Conservation (phyloP, 2,888 invertebrate genomes). For the Drosophila lacicola region DNA sequence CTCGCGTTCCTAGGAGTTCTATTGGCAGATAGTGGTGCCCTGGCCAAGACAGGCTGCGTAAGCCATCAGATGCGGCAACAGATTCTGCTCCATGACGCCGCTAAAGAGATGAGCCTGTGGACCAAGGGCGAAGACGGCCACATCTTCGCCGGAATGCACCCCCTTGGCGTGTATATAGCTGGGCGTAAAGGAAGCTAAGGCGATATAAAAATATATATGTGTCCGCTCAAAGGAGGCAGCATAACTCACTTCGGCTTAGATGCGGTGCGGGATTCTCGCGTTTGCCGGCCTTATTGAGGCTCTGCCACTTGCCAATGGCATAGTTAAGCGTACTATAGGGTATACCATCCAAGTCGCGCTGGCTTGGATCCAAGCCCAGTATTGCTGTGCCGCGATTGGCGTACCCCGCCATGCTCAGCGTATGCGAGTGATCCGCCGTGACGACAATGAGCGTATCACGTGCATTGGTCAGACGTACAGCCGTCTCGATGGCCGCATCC, state of each 20-base stretch:
- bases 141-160: slow-evolving; percentile 92
- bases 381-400: slow-evolving; percentile 87
- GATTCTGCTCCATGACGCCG: slow-evolving; percentile 91
- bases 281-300: slow-evolving; percentile 62
- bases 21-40: slow-evolving; percentile 78
- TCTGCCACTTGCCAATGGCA: slow-evolving; percentile 88
- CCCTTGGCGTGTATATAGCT: slow-evolving; percentile 85
- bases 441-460: slow-evolving; percentile 92
- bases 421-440: slow-evolving; percentile 92
- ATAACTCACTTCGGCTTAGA: slow-evolving; percentile 55
- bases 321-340: slow-evolving; percentile 90
- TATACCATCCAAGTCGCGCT: slow-evolving; percentile 63
- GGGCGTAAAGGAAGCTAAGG: slow-evolving; percentile 68
- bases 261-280: slow-evolving; percentile 68
- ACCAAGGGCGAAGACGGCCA: slow-evolving; percentile 91
- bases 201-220: neutral
- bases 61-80: slow-evolving; percentile 90
- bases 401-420: slow-evolving; percentile 91
- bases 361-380: slow-evolving; percentile 83
- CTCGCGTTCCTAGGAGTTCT: neutral
- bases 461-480: slow-evolving; percentile 87
- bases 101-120: slow-evolving; percentile 92
- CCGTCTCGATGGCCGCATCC: slow-evolving; percentile 88
- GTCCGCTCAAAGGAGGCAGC: neutral
- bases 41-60: slow-evolving; percentile 90